Evolutionary conservation across 2,888 invertebrate genomes (phyloP).

Genomic region (Chrysolina oricalcia): DNA sequence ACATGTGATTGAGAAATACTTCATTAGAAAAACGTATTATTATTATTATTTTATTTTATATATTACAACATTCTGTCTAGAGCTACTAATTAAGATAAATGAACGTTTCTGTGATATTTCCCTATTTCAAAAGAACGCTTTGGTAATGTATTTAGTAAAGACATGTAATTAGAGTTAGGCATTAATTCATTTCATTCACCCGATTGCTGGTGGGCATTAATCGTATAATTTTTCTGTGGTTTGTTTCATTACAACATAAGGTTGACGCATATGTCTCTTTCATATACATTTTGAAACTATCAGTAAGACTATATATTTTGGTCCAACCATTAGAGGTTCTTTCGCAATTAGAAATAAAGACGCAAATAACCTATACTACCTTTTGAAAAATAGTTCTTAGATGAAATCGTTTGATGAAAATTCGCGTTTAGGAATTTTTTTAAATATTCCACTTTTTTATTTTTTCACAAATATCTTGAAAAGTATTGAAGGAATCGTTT

Average conservation of each 20-base stretch:
- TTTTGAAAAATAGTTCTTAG: too few species aligned
- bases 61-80: conserved; percentile 12
- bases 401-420: too few species aligned
- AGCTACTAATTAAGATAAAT: background rate
- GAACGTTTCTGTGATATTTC: conserved; percentile 1
- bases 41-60: too few species aligned
- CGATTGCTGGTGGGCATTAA: background rate
- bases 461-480: too few species aligned
- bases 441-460: too few species aligned
- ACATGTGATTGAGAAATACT: conserved; percentile 20
- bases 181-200: conserved; percentile 13
- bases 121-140: conserved; percentile 6
- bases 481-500: too few species aligned
- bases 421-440: too few species aligned
- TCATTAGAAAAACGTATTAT: background rate
- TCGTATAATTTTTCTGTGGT: conserved; percentile 1
- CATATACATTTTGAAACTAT: background rate
- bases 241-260: conserved; percentile 5
- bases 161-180: conserved; percentile 19
- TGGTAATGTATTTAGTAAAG: conserved; percentile 21
- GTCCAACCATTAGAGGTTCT: background rate
- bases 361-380: too few species aligned
- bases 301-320: background rate
- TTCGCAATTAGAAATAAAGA: too few species aligned
- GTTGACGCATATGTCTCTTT: background rate